Evolutionary conservation across 2,888 invertebrate species (phyloP).

Genomic region (Amiota mariae): DNA sequence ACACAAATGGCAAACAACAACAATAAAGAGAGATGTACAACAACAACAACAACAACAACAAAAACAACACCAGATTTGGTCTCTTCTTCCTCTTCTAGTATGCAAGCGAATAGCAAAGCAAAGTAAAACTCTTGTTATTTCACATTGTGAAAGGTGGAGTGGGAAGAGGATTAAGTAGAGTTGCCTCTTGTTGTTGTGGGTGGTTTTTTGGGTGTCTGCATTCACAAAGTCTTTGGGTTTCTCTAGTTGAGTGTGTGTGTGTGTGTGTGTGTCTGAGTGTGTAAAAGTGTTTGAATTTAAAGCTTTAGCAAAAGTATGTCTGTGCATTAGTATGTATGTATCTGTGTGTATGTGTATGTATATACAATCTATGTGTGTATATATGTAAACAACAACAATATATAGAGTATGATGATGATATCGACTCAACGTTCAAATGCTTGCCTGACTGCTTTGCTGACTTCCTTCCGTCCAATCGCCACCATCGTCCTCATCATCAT

Average conservation of each 20-base stretch:
- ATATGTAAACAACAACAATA: slow-evolving; percentile 25
- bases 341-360: neutral
- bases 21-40: slow-evolving; percentile 6
- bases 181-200: neutral
- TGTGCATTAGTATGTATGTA: too few relatives aligned
- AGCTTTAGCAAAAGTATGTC: neutral
- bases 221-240: neutral
- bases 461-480: slow-evolving; percentile 12
- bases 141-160: neutral
- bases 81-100: neutral
- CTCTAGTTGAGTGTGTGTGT: neutral
- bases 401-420: slow-evolving; percentile 25
- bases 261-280: neutral
- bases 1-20: slow-evolving; percentile 19
- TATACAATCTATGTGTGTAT: neutral
- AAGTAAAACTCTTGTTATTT: slow-evolving; percentile 12
- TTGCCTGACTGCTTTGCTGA: neutral
- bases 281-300: neutral
- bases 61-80: slow-evolving; percentile 21
- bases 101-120: slow-evolving; percentile 8
- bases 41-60: slow-evolving; percentile 9
- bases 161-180: neutral
- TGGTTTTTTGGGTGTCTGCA: neutral
- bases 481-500: neutral
- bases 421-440: slow-evolving; percentile 1